Percentiles rank a stretch among this genome's conserved stretches.
Evolutionary conservation across 2,113 vertebrate genomes (phyloP).

Genomic region (Gallinago paraguaiae): DNA sequence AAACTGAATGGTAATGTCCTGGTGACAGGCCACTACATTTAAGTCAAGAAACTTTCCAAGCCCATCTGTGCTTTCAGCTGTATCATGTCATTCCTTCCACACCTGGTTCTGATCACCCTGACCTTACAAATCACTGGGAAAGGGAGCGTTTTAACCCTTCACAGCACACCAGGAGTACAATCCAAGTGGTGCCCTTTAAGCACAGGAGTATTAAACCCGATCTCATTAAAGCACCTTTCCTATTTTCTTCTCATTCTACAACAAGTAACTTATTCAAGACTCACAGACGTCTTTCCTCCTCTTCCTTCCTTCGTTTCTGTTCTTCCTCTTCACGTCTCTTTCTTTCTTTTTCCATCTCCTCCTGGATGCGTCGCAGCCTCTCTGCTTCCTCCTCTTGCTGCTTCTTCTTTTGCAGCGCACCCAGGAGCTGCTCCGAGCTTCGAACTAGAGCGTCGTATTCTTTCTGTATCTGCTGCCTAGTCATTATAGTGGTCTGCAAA

Average conservation of each 20-base stretch:
- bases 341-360: constrained; percentile 93
- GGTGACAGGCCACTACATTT: background rate
- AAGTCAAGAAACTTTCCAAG: background rate
- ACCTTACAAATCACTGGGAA: background rate
- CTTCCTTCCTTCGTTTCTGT: constrained; percentile 82
- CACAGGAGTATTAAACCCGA: rapidly evolving
- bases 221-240: background rate
- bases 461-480: constrained; percentile 87
- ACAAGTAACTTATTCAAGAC: constrained; percentile 28
- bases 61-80: background rate
- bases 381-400: constrained; percentile 94
- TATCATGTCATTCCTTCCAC: background rate
- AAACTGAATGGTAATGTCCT: background rate
- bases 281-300: constrained; percentile 89
- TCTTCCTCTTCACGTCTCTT: constrained; percentile 90
- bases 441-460: constrained; percentile 85
- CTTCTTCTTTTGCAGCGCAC: constrained; percentile 89
- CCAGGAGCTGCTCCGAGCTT: constrained; percentile 89
- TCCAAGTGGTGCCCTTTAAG: background rate
- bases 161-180: background rate
- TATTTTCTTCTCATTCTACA: background rate
- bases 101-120: background rate
- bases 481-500: constrained; percentile 85
- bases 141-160: background rate
- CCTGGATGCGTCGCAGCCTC: constrained; percentile 87